phyloP scores from a whole-genome alignment of 2,797 vertebrate species.

The Philypnodon macrostomus region DNA sequence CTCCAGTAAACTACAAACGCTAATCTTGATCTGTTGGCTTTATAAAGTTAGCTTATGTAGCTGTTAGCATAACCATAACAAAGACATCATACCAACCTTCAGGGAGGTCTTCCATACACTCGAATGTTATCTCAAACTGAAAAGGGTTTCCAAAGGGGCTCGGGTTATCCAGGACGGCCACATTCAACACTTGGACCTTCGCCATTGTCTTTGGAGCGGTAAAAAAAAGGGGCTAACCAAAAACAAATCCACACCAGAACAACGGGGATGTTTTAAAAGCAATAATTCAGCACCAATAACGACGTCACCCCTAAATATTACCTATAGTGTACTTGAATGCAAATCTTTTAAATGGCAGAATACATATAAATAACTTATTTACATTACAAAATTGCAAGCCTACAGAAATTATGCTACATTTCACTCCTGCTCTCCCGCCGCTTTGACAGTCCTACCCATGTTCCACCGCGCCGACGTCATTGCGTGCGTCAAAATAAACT shows the following conservation, averaged over 20 bases:
- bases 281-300: neutral
- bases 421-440: conserved; percentile 62
- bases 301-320: neutral
- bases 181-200: conserved; percentile 89
- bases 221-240: conserved; percentile 18
- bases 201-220: conserved; percentile 77
- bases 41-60: conserved; percentile 9
- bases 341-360: neutral
- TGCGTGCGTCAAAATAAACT: neutral
- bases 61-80: conserved; percentile 16
- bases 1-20: too few relatives aligned
- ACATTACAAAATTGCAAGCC: neutral
- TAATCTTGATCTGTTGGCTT: too few relatives aligned
- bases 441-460: conserved; percentile 51
- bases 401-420: conserved; percentile 8
- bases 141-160: conserved; percentile 89
- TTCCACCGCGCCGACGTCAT: conserved; percentile 54
- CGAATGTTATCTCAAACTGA: conserved; percentile 92
- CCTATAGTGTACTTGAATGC: neutral
- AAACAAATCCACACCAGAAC: conserved; percentile 50
- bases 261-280: conserved; percentile 39
- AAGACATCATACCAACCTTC: conserved; percentile 74
- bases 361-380: neutral
- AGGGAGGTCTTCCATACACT: conserved; percentile 88
- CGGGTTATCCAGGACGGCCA: conserved; percentile 85